phyloP scores from a whole-genome alignment of 1,140 invertebrate genomes.

The Bombus sibiricus region DNA sequence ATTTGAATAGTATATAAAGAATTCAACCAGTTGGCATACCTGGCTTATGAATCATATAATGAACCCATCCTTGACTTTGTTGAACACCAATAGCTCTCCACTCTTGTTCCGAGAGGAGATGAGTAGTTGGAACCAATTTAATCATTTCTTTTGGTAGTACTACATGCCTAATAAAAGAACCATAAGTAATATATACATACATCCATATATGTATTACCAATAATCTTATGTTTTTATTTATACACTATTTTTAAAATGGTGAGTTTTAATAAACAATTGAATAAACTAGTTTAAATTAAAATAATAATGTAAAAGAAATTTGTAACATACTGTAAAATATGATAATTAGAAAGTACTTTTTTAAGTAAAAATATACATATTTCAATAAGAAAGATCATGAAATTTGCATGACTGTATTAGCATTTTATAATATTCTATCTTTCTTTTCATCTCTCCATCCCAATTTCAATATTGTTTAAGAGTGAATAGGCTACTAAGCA shows the following conservation, averaged over 20 bases:
- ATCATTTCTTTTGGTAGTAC: conserved; percentile 95
- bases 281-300: neutral
- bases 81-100: conserved; percentile 97
- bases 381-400: neutral
- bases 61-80: conserved; percentile 96
- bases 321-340: neutral
- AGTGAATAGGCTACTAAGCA: conserved; percentile 5
- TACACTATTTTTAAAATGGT: neutral
- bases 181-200: neutral
- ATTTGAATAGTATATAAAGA: neutral
- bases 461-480: neutral
- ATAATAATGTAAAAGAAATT: neutral
- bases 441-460: neutral
- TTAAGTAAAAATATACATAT: neutral
- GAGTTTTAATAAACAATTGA: neutral
- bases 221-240: neutral
- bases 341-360: too few species aligned
- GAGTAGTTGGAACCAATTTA: conserved; percentile 94
- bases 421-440: neutral
- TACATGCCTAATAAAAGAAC: conserved; percentile 89
- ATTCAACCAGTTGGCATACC: conserved; percentile 82
- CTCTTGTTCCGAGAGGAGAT: conserved; percentile 95
- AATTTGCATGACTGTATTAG: neutral
- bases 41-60: conserved; percentile 97
- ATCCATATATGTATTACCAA: neutral